Conservation (phyloP, 2,797 vertebrate genomes). For the Mormyrus proboscirostris region DNA sequence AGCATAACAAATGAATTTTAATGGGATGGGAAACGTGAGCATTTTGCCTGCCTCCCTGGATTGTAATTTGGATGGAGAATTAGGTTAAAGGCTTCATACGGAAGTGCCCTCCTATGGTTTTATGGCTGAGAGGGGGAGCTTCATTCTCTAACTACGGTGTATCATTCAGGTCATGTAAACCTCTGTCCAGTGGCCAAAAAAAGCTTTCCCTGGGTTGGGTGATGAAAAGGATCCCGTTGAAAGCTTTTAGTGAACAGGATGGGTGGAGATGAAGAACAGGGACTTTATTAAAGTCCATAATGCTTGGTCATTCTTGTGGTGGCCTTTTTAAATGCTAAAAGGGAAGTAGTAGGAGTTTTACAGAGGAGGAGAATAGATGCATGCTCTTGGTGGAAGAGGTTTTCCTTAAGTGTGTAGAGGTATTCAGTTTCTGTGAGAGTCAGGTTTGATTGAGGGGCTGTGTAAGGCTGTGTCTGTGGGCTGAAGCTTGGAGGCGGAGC, state of each 20-base stretch:
- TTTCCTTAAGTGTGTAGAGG: background rate
- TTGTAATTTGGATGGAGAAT: background rate
- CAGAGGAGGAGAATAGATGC: background rate
- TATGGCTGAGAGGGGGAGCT: background rate
- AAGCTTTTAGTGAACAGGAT: conserved; percentile 8
- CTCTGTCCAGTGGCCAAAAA: background rate
- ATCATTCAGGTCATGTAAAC: background rate
- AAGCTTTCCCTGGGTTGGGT: background rate
- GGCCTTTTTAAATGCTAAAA: background rate
- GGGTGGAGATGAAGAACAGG: conserved; percentile 5
- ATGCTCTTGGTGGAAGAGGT: background rate
- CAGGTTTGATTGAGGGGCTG: background rate
- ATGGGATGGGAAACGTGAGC: background rate
- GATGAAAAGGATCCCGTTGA: conserved; percentile 10
- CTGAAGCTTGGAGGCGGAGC: conserved; percentile 23
- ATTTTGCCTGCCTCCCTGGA: background rate
- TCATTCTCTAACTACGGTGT: background rate
- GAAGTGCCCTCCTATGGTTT: conserved; percentile 7
- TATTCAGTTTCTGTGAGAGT: background rate
- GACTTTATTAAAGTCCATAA: conserved; percentile 8
- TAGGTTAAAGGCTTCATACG: background rate
- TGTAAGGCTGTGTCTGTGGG: conserved; percentile 40
- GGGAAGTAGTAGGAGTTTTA: background rate
- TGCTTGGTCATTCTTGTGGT: background rate
- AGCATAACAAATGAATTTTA: conserved; percentile 12